Evolutionary conservation across 2,888 invertebrate genomes (phyloP).

Genomic region (Drosophila meridiana): DNA sequence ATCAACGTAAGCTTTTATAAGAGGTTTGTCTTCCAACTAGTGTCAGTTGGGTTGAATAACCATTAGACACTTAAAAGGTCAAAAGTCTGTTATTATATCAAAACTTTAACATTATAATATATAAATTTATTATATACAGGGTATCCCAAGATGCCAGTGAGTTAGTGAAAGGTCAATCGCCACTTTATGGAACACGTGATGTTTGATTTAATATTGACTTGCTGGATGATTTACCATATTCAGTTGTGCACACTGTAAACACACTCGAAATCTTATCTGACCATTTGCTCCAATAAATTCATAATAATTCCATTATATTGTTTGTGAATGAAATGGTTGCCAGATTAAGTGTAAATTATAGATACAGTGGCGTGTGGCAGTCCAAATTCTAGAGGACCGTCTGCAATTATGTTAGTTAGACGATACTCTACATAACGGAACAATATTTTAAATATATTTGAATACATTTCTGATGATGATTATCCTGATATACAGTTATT

Average conservation of each 20-base stretch:
- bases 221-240: slow-evolving; percentile 1
- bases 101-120: not conserved
- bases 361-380: not conserved
- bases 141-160: not conserved
- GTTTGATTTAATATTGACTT: not conserved
- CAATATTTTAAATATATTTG: too few species aligned
- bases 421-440: not conserved
- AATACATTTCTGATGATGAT: too few species aligned
- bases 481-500: too few species aligned
- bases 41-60: too few species aligned
- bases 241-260: not conserved
- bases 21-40: too few species aligned
- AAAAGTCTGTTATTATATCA: too few species aligned
- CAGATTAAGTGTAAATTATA: not conserved
- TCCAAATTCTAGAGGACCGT: not conserved
- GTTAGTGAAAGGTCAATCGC: not conserved
- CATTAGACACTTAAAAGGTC: too few species aligned
- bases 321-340: slow-evolving; percentile 32
- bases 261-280: slow-evolving; percentile 20
- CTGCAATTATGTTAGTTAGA: not conserved
- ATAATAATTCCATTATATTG: slow-evolving; percentile 11
- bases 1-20: too few species aligned
- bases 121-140: not conserved
- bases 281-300: slow-evolving; percentile 20
- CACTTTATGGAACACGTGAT: not conserved